Base-by-base conservation (phyloP, 2,113 vertebrate genomes). In the Azemiops feae region DNA sequence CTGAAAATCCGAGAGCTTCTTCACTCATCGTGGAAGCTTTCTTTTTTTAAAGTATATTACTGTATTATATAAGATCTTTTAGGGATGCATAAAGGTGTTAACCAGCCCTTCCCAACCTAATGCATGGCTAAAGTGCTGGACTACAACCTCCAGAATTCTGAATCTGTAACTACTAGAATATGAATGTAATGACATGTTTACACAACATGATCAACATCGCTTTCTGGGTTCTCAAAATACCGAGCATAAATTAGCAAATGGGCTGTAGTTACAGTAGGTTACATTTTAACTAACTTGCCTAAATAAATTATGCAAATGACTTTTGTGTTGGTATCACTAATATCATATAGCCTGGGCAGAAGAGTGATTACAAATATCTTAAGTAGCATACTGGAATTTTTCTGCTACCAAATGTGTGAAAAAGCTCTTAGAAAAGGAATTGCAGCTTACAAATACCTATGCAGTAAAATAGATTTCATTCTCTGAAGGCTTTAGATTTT, bases 401-500 rank as follows among this genome's bases (percentile, higher is more conserved):
- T 30, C 30, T 92, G 30, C 43, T 39, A 9, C 53, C 10, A 86
- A 57, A 91, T 57, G 91, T 88, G 85, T 92, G 85, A 69, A 88
- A 60, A 47, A 10, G 45, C 91, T 25, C 85, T 92, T 64, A 60
- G 91, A 22, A 16, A 90, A 60, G 0, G 5, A 93, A 69, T 93
- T 43, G 9, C 43, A 43, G 89, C 91, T n/a, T 94, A 90, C 43
- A 92, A 94, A 39, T 2, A 43, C 57, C 45, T 93, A 34, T 43
- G 58, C 94, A 47, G 14, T 92, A 52, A 89, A 93, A 90, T 34
- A 43, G 34, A 81, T 43, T 43, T 43, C 34, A 92, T 93, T 55
- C 1, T 2, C 30, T n/a, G 1, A 34, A 94, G 90, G 27, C 39
- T 3, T 6, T 81, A 39, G 94, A 93, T 97, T 93, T 58, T 12